Base-by-base conservation (phyloP, 2,888 invertebrate species). In the Lumbricus terrestris region DNA sequence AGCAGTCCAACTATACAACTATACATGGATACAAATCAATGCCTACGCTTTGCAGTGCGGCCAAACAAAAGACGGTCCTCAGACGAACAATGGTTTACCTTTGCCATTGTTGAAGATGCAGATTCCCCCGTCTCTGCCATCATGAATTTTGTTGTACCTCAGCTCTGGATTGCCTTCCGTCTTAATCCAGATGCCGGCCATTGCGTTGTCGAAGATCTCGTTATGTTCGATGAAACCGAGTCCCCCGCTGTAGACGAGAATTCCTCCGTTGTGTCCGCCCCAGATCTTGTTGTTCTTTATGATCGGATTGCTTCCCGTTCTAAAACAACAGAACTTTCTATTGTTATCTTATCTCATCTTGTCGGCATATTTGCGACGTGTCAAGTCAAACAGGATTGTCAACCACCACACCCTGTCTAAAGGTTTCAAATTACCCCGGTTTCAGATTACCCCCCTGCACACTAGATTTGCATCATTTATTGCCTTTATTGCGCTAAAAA, bases 141-240 rank as follows among this genome's bases (percentile, higher is more conserved):
- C 99, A 94, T 98, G 98, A 94, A 99, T 99, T 95, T 99, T 98
- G 95, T 99, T 99, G 92, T 98, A 96, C 95, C 98, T 93, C 92
- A 99, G 96, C 91, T 98, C 98, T 69, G 99, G 99, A 96, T 99
- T 99, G 92, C 98, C 98, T 95, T 99, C 99, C 90, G 99, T 99
- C 96, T 99, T 99, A 93, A 99, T 99, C 99, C 99, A 99, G 91
- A 99, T 99, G 90, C 99, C 99, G 90, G 99, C 99, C 99, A 99
- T 99, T 92, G 99, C 99, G 95, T 99, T 99, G 95, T 99, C 99
- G 95, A 99, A 99, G 95, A 99, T 99, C 96, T 99, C 98, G 95
- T 99, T 99, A 95, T 98, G 98, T 95, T 99, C 99, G 90, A 99
- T 96, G 93, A 98, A 96, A 33, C 99, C 99, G 89, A 98, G 96